Evolutionary conservation across 2,888 invertebrate species (phyloP), one percentile per base, ranked within the genome.

Genomic region (Amaurobius ferox): DNA sequence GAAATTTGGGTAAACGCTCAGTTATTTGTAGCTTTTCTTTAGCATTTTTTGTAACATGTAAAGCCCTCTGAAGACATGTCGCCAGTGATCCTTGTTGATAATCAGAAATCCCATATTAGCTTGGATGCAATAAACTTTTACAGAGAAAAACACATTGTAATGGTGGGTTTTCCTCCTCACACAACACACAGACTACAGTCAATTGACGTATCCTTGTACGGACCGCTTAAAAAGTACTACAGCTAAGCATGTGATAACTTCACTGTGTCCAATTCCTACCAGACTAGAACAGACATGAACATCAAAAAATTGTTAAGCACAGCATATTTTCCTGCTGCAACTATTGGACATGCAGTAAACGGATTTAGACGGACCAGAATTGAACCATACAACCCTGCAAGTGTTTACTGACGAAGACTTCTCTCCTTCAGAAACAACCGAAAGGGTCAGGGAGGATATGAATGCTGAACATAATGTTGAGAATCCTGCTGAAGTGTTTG

Each of bases 181-280:
- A n/a, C n/a, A n/a, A n/a, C n/a, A 40, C 13, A 40, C 40, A 40
- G 7, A 40, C 7, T 13, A 40, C 13, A 7, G 40, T 40, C 40
- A 11, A n/a, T n/a, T n/a, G 61, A 61, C n/a, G 23, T 61, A 26
- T 61, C 61, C 3, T 61, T 61, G 19, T 61, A 23, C 61, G 7
- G 61, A 19, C 61, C 61, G 26, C 26, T 61, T 23, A 61, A 61
- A 61, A 61, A 9, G 23, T 23, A 44, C 44, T 61, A 61, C 26
- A 61, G 61, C 28, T 26, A 61, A 61, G 61, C 61, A 61, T 7
- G 61, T n/a, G n/a, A n/a, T n/a, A n/a, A n/a, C n/a, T n/a, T n/a
- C n/a, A n/a, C n/a, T n/a, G n/a, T n/a, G n/a, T 23, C 61, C 26
- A 19, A 61, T 61, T 26, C 61, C 19, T 19, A 3, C 19, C 61